Conservation (phyloP, 1,140 invertebrate genomes). For the Bombyx mandarina region DNA sequence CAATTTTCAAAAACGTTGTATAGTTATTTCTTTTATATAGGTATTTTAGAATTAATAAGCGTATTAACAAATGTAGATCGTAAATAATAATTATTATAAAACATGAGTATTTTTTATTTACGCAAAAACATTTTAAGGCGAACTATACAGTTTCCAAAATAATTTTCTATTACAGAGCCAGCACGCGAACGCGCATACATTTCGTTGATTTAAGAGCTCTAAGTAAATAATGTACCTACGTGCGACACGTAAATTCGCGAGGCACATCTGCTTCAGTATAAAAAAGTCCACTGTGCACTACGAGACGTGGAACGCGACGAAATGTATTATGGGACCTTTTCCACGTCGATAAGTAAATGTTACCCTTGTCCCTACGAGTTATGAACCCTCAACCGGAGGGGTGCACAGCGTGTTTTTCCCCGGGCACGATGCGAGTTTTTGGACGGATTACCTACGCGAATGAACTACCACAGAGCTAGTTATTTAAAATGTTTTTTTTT, state of each 20-base stretch:
- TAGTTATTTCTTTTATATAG: no score
- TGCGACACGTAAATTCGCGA: neutral
- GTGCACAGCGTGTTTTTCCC: slow-evolving; percentile 32
- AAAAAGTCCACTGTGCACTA: slow-evolving; percentile 33
- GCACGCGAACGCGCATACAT: no score
- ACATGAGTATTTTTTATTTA: no score
- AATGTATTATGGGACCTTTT: slow-evolving; percentile 54
- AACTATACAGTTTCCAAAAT: no score
- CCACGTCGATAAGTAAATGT: slow-evolving; percentile 57
- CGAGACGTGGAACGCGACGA: slow-evolving; percentile 20
- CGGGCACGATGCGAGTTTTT: slow-evolving; percentile 19
- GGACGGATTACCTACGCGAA: slow-evolving; percentile 23
- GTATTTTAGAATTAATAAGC: no score
- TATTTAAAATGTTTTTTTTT: slow-evolving; percentile 6
- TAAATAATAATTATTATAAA: no score
- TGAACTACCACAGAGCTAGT: slow-evolving; percentile 20
- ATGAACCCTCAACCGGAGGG: slow-evolving; percentile 30
- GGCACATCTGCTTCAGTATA: slow-evolving; percentile 30
- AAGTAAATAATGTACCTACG: no score
- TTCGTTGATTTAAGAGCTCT: no score
- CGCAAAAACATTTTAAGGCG: no score
- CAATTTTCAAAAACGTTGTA: no score
- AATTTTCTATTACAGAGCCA: no score
- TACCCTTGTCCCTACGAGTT: slow-evolving; percentile 43
- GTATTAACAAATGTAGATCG: no score